phyloP scores from a whole-genome alignment of 2,113 vertebrate species.

The Apaloderma vittatum region DNA sequence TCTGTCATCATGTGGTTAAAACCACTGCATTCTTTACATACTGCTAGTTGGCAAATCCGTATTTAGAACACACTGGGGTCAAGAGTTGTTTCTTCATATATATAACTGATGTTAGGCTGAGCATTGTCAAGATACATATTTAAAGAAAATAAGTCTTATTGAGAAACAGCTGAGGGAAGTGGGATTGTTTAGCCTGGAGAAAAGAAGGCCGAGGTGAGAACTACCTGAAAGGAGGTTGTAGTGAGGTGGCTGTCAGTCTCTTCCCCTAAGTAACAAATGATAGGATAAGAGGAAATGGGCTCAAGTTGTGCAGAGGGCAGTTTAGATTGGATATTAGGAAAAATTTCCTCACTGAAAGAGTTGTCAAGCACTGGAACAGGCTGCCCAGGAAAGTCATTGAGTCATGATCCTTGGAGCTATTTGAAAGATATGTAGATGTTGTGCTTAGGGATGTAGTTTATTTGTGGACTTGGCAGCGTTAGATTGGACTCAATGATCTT shows the following conservation, averaged over 20 bases:
- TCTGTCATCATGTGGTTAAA: neutral
- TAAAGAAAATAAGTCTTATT: too few species aligned
- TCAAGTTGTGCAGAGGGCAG: too few species aligned
- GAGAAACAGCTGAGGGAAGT: too few species aligned
- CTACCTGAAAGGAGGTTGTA: neutral
- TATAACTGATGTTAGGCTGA: neutral
- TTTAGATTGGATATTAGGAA: too few species aligned
- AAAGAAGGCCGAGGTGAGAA: neutral
- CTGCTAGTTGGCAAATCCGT: neutral
- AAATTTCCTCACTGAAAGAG: too few species aligned
- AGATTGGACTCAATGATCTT: too few species aligned
- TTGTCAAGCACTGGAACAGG: too few species aligned
- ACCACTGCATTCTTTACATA: neutral
- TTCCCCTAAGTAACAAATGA: too few species aligned
- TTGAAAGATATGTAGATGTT: neutral
- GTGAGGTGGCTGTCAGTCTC: too few species aligned
- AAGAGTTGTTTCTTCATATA: neutral
- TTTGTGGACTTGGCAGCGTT: neutral
- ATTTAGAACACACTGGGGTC: neutral
- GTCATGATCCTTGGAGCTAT: neutral
- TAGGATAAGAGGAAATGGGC: too few species aligned
- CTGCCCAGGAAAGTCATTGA: too few species aligned
- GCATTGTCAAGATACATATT: neutral
- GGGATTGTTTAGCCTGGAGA: neutral
- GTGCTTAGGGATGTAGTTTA: neutral